Evolutionary conservation across 2,113 vertebrate genomes (phyloP).

Genomic region (Aythya baeri): DNA sequence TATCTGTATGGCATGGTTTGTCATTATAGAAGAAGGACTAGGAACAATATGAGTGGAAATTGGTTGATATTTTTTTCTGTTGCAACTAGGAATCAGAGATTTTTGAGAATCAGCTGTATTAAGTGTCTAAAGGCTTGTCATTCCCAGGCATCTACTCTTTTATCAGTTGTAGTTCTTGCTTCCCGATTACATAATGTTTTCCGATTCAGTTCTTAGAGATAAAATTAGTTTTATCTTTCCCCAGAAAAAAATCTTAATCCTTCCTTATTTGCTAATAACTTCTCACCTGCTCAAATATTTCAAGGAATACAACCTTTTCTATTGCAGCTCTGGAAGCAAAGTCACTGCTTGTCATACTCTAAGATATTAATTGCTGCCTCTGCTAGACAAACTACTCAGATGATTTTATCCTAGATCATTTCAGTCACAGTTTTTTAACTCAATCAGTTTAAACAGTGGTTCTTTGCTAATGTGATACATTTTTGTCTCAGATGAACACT

Average conservation of each 20-base stretch:
- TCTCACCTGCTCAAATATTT: slow-evolving; percentile 27
- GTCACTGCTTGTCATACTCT: neutral
- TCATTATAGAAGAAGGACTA: neutral
- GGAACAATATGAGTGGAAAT: neutral
- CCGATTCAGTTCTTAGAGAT: neutral
- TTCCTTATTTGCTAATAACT: neutral
- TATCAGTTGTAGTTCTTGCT: neutral
- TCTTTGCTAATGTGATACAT: slow-evolving; percentile 29
- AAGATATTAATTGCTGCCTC: neutral
- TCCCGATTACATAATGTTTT: neutral
- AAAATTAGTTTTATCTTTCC: slow-evolving; percentile 8
- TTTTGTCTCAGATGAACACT: neutral
- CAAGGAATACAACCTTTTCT: neutral
- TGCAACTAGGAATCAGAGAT: neutral
- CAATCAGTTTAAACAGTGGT: neutral
- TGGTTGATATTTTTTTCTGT: neutral
- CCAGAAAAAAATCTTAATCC: slow-evolving; percentile 3
- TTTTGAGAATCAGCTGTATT: neutral
- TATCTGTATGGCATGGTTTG: neutral
- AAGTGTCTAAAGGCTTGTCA: neutral
- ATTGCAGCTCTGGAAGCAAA: neutral
- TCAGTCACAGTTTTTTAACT: slow-evolving; percentile 34
- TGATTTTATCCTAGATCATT: slow-evolving; percentile 34
- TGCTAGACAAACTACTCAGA: neutral
- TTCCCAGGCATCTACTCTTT: neutral